Conservation (phyloP, 2,797 vertebrate species). For the Eutrigla gurnardus region DNA sequence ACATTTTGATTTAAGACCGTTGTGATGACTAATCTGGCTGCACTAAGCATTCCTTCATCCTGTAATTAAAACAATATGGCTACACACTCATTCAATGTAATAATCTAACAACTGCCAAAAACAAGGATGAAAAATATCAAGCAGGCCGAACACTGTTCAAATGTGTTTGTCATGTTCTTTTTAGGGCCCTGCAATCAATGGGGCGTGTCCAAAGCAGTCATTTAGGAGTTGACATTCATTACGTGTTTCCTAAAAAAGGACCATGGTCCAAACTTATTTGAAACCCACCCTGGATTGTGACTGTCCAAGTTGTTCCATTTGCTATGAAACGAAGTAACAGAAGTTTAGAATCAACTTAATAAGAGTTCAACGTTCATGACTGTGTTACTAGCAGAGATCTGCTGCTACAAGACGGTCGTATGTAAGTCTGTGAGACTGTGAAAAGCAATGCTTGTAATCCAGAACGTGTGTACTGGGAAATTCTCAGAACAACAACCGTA, state of each 20-base stretch:
- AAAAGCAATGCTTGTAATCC: not conserved
- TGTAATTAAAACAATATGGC: not conserved
- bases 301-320: not conserved
- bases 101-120: not conserved
- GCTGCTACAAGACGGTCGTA: not conserved
- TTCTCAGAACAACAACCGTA: not conserved
- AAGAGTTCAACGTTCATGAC: not conserved
- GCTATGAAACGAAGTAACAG: not conserved
- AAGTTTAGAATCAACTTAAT: not conserved
- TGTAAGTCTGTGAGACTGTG: not conserved
- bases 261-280: not conserved
- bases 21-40: not conserved
- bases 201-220: not conserved
- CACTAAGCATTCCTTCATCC: not conserved
- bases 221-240: not conserved
- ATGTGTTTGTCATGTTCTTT: not conserved
- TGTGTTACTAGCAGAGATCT: not conserved
- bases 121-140: not conserved
- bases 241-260: not conserved
- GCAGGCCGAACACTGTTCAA: not conserved
- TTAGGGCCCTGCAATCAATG: not conserved
- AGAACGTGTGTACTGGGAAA: not conserved
- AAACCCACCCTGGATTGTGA: not conserved
- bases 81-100: not conserved
- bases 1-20: not conserved